phyloP scores from a whole-genome alignment of 2,113 vertebrate genomes.

The Urocitellus parryii region DNA sequence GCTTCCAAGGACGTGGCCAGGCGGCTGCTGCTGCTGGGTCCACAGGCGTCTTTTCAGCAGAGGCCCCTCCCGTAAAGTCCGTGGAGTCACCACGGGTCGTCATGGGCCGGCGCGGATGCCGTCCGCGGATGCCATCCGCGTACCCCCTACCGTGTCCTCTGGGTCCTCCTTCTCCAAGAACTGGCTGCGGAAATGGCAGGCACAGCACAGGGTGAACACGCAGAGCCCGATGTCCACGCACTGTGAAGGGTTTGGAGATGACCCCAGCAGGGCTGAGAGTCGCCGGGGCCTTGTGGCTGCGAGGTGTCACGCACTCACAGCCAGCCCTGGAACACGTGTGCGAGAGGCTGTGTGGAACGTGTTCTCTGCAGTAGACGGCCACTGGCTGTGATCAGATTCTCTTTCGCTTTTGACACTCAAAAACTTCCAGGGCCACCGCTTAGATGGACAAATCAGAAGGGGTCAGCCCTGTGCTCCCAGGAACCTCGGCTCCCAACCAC shows the following conservation, averaged over 20 bases:
- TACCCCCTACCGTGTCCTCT: not conserved
- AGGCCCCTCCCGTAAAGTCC: not conserved
- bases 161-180: not conserved
- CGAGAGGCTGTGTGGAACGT: not conserved
- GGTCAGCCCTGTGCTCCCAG: not conserved
- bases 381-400: not conserved
- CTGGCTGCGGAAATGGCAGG: not conserved
- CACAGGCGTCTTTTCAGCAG: not conserved
- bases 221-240: not conserved
- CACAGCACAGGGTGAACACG: not conserved
- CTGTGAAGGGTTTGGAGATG: not conserved
- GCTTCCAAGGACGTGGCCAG: not conserved
- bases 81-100: too few relatives aligned
- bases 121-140: too few relatives aligned
- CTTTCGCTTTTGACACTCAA: not conserved
- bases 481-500: not conserved
- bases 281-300: fast-evolving
- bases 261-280: not conserved
- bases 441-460: not conserved
- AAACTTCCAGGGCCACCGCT: not conserved
- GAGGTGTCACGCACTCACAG: fast-evolving
- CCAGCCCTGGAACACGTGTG: not conserved
- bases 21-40: not conserved
- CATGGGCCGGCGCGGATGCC: not conserved
- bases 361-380: not conserved